Conservation (phyloP, 1,140 invertebrate genomes). For the Hycleus phaleratus region DNA sequence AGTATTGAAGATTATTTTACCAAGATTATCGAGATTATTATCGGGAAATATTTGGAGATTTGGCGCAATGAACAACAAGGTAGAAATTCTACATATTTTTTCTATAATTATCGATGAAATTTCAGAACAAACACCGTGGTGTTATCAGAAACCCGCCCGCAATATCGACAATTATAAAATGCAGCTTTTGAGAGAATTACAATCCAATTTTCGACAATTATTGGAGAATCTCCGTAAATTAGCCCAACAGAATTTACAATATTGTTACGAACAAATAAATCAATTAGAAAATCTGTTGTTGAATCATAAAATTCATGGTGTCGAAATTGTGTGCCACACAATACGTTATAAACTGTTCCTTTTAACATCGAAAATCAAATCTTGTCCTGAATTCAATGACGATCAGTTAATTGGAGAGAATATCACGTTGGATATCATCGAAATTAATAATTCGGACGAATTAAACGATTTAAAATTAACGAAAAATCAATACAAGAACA, state of each 20-base stretch:
- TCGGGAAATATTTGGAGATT: constrained; percentile 17
- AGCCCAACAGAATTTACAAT: constrained; percentile 17
- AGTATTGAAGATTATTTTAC: constrained; percentile 15
- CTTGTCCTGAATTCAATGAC: neutral
- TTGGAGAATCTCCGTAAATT: constrained; percentile 17
- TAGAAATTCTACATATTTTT: too few species aligned
- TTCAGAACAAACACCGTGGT: constrained; percentile 6
- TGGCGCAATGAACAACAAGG: constrained; percentile 15
- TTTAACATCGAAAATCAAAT: constrained; percentile 3
- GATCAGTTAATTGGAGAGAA: too few species aligned
- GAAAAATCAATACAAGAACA: constrained; percentile 10
- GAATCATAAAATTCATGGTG: constrained; percentile 25
- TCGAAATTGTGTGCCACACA: constrained; percentile 17
- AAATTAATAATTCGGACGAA: neutral
- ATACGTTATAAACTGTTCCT: constrained; percentile 10
- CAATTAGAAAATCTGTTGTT: constrained; percentile 23
- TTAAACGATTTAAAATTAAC: neutral
- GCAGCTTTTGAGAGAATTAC: constrained; percentile 18
- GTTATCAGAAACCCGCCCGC: neutral
- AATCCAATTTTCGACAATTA: constrained; percentile 21
- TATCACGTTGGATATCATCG: neutral
- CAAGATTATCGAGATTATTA: constrained; percentile 23
- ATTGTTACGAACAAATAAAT: constrained; percentile 17
- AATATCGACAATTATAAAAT: constrained; percentile 10
- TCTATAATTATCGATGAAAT: neutral